Evolutionary conservation across 92 coral and sea anemone genomes (phyloP).

Genomic region (Epizoanthus rinbou): DNA sequence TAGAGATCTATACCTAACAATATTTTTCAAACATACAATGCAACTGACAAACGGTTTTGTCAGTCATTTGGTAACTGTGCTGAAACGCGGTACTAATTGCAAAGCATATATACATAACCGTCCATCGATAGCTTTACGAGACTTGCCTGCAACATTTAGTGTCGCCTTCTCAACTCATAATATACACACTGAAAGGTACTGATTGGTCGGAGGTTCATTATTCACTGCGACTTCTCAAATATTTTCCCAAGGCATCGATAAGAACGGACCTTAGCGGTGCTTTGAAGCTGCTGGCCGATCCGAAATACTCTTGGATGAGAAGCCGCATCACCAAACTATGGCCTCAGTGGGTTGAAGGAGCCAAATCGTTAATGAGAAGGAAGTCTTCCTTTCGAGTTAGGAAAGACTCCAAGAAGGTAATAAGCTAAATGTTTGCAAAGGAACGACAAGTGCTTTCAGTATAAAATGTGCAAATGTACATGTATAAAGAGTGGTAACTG

Average conservation of each 20-base stretch:
- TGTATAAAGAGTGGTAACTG: neutral
- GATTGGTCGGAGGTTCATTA: neutral
- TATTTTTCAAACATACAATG: no score
- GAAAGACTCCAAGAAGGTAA: conserved; percentile 2
- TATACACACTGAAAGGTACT: no score
- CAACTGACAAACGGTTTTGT: no score
- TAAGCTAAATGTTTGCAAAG: neutral
- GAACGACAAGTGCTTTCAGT: neutral
- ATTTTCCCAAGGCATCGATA: conserved; percentile 25
- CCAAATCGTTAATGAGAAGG: conserved; percentile 33
- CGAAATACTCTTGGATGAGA: conserved; percentile 71
- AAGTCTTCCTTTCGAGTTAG: conserved; percentile 10
- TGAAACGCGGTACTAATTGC: neutral
- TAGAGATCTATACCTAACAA: no score
- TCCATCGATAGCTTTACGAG: no score
- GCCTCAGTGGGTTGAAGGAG: conserved; percentile 77
- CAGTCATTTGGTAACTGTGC: neutral
- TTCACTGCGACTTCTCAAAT: neutral
- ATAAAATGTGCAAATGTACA: neutral
- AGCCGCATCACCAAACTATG: conserved; percentile 70
- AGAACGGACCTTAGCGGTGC: conserved; percentile 40
- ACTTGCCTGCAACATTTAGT: no score
- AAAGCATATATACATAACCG: no score
- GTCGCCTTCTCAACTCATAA: no score
- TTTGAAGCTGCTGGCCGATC: conserved; percentile 40